Evolutionary conservation across 1,140 invertebrate species (phyloP).

Genomic region (Euura saliciscinereae): DNA sequence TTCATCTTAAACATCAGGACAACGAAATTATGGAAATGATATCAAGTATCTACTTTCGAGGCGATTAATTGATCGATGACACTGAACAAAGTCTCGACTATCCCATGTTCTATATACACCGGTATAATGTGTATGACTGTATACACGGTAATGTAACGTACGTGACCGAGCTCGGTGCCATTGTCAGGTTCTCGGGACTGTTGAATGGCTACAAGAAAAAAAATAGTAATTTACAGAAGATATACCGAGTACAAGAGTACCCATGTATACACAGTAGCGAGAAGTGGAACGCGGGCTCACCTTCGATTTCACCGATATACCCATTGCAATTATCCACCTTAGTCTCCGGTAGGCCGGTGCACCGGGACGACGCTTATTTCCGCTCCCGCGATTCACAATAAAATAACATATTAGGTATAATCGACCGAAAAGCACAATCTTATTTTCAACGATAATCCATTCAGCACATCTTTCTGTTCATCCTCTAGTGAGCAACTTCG

Average conservation of each 20-base stretch:
- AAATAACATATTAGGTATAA: not conserved
- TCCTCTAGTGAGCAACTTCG: conserved; percentile 42
- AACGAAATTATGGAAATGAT: no score
- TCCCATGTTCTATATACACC: no score
- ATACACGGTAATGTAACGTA: not conserved
- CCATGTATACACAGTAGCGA: not conserved
- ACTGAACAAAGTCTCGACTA: no score
- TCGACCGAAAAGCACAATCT: not conserved
- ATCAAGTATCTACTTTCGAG: no score
- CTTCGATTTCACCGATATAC: not conserved
- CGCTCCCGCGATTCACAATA: not conserved
- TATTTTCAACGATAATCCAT: not conserved
- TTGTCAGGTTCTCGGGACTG: not conserved
- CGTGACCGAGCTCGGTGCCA: not conserved
- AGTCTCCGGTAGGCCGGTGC: not conserved
- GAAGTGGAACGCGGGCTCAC: not conserved
- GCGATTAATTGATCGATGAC: no score
- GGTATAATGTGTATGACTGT: not conserved
- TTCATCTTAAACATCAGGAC: no score
- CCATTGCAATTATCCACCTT: not conserved
- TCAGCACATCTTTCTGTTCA: not conserved
- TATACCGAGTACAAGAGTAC: not conserved
- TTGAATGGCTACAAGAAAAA: not conserved
- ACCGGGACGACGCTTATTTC: not conserved
- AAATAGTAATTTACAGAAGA: not conserved